These are phyloP conservation scores for Fregata magnificens DNA, from an alignment of 2,113 vertebrate species.

Conservation along the genomic window DNA sequence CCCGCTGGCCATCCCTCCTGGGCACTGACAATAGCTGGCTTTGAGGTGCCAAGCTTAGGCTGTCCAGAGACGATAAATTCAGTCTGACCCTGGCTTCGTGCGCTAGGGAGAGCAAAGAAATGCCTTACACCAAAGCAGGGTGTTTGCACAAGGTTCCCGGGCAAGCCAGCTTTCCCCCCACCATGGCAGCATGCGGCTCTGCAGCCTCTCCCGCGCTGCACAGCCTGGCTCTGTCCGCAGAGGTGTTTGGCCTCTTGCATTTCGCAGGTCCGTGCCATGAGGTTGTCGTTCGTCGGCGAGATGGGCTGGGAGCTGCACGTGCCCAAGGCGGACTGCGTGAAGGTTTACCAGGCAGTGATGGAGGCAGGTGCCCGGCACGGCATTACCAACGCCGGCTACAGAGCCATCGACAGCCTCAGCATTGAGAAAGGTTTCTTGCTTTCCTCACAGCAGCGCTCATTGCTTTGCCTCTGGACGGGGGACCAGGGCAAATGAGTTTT, in stretches of 20 bases:
- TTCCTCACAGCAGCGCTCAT: accelerated
- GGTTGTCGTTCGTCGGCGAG: slow-evolving; percentile 93
- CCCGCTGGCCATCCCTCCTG: not conserved
- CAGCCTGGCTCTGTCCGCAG: accelerated
- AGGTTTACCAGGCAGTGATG: slow-evolving; percentile 89
- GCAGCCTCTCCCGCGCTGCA: accelerated
- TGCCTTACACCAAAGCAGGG: not conserved
- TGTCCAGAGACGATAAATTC: not conserved
- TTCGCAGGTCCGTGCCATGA: slow-evolving; percentile 88
- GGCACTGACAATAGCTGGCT: accelerated
- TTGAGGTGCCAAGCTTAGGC: not conserved
- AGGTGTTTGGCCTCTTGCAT: not conserved
- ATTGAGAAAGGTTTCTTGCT: slow-evolving; percentile 89
- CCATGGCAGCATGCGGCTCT: accelerated
- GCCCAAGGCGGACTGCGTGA: slow-evolving; percentile 81
- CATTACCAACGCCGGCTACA: slow-evolving; percentile 89
- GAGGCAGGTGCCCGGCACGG: slow-evolving; percentile 81
- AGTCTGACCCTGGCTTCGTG: not conserved
- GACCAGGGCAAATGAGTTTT: not conserved
- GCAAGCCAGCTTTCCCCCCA: accelerated
- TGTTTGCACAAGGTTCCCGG: accelerated
- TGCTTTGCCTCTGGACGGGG: accelerated
- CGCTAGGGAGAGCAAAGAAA: not conserved
- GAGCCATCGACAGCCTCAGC: slow-evolving; percentile 97
- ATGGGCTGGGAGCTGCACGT: slow-evolving; percentile 97